Percentiles rank a stretch among this genome's conserved stretches.
phyloP scores from a whole-genome alignment of 2,797 vertebrate species.

The Microtus californicus region DNA sequence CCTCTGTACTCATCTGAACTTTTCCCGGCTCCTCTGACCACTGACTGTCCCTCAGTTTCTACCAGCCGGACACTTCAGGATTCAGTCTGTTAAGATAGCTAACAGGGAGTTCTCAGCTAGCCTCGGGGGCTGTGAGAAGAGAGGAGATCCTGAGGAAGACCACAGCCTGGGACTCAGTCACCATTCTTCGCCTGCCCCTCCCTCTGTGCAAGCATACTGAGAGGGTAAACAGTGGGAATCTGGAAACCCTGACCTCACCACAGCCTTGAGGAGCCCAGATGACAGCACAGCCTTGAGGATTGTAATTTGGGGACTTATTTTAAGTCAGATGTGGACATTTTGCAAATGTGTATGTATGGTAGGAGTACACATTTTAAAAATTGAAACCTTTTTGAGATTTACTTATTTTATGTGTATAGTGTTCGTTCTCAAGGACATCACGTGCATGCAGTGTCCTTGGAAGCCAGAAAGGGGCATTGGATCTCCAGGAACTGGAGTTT shows the following conservation, averaged over 20 bases:
- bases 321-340: background rate
- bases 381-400: background rate
- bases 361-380: background rate
- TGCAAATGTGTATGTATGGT: background rate
- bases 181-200: background rate
- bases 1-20: background rate
- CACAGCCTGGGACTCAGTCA: background rate
- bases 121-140: background rate
- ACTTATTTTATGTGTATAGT: background rate
- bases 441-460: background rate
- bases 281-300: background rate
- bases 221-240: background rate
- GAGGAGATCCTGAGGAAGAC: background rate
- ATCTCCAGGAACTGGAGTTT: background rate
- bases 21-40: background rate
- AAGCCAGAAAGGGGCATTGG: background rate
- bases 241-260: background rate
- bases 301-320: background rate
- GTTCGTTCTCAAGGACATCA: background rate
- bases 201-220: background rate
- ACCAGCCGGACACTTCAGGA: background rate
- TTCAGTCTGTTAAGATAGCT: background rate
- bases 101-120: background rate
- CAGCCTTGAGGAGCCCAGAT: background rate
- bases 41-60: background rate